Conservation (phyloP, 2,113 vertebrate genomes). For the Eublepharis macularius region DNA sequence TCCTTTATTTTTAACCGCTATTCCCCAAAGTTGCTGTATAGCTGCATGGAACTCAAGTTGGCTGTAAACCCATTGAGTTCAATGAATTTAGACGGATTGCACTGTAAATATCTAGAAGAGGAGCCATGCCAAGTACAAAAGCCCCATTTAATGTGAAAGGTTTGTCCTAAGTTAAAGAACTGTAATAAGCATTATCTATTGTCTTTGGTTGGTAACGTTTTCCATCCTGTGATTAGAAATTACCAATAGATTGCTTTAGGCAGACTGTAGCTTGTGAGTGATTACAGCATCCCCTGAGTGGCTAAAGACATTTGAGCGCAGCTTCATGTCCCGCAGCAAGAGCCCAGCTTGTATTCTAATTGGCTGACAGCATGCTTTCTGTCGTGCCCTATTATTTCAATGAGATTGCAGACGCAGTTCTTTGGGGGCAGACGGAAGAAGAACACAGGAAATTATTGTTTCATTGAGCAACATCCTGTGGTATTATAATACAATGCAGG, state of each 20-base stretch:
- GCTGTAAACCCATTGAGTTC: too few relatives aligned
- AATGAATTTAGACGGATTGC: too few relatives aligned
- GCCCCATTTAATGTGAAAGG: background rate
- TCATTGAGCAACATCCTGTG: background rate
- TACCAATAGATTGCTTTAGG: background rate
- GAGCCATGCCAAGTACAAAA: background rate
- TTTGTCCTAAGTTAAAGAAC: background rate
- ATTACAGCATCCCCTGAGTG: conserved; percentile 8
- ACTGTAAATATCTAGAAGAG: background rate
- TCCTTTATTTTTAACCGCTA: too few relatives aligned
- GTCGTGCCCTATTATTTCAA: conserved; percentile 21
- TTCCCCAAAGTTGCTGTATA: too few relatives aligned
- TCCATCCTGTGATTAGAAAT: background rate
- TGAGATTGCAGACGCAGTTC: fast-evolving
- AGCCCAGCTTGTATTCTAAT: conserved; percentile 16
- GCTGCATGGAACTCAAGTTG: too few relatives aligned
- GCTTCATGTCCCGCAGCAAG: background rate
- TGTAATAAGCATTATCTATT: background rate
- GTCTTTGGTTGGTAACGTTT: conserved; percentile 1
- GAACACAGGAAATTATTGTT: background rate
- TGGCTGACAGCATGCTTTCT: background rate
- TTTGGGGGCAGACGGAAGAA: background rate
- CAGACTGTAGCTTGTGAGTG: background rate
- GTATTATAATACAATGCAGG: fast-evolving
- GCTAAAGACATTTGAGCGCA: conserved; percentile 15